These are phyloP conservation scores for Zaprionus lineosus DNA, from an alignment of 2,888 invertebrate species.

Conservation along the genomic window DNA sequence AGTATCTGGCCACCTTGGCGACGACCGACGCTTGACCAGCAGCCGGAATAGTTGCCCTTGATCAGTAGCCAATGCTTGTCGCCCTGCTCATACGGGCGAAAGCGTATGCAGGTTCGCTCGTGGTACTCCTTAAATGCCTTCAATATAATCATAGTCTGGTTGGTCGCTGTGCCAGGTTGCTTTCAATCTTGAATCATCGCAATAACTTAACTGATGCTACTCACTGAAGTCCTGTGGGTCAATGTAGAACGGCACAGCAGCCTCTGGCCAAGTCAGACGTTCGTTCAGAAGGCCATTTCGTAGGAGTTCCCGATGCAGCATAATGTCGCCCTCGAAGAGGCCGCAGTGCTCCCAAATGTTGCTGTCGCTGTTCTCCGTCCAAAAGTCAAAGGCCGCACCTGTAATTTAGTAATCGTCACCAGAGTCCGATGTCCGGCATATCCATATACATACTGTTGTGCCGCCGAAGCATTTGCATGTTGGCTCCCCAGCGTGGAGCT, in stretches of 20 bases:
- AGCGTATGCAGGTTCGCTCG: constrained; percentile 86
- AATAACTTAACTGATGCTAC: constrained; percentile 41
- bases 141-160: constrained; percentile 84
- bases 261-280: constrained; percentile 84
- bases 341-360: constrained; percentile 85
- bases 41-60: constrained; percentile 85
- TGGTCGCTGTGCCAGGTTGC: constrained; percentile 76
- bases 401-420: neutral
- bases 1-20: constrained; percentile 86
- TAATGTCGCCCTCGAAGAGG: constrained; percentile 86
- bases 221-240: constrained; percentile 84
- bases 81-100: constrained; percentile 85
- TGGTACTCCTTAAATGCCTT: constrained; percentile 86
- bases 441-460: constrained; percentile 78
- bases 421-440: neutral
- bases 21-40: constrained; percentile 87
- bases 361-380: constrained; percentile 83
- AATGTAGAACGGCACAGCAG: constrained; percentile 85
- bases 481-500: constrained; percentile 75
- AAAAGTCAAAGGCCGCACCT: constrained; percentile 82
- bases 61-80: constrained; percentile 85
- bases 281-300: constrained; percentile 83
- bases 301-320: constrained; percentile 82
- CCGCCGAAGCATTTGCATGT: constrained; percentile 76
- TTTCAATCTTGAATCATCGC: constrained; percentile 22